These are phyloP conservation scores for Callocephalon fimbriatum DNA, from an alignment of 2,113 vertebrate species.

Conservation along the genomic window DNA sequence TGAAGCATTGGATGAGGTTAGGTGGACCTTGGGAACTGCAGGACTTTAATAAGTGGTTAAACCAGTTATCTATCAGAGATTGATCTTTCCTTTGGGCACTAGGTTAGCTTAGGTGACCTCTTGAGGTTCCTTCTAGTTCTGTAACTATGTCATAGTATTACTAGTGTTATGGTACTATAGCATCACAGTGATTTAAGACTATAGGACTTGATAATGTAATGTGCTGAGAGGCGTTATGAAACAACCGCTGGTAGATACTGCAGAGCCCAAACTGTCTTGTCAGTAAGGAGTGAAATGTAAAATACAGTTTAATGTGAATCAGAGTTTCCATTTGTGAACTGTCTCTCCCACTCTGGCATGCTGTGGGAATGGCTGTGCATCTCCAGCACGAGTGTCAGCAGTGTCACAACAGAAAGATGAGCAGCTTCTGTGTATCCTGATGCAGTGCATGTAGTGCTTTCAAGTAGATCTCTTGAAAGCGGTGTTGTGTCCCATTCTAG, in stretches of 20 bases:
- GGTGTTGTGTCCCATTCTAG: neutral
- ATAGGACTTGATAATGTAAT: neutral
- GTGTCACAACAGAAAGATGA: neutral
- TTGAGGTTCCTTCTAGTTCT: neutral
- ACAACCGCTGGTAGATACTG: neutral
- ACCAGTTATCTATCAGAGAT: neutral
- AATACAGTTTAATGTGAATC: neutral
- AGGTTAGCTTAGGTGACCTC: neutral
- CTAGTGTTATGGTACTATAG: neutral
- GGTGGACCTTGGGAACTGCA: neutral
- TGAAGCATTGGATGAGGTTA: neutral
- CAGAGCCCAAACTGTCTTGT: neutral
- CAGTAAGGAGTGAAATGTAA: neutral
- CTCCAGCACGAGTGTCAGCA: accelerated
- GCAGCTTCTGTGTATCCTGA: neutral
- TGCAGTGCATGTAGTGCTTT: neutral
- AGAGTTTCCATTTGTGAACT: neutral
- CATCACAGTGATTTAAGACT: neutral
- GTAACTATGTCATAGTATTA: neutral
- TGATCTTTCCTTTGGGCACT: neutral
- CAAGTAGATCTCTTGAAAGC: neutral
- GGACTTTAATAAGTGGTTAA: neutral
- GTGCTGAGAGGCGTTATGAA: neutral
- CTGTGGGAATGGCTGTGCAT: neutral
- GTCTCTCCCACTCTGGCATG: neutral